Percentiles rank a stretch among this genome's conserved stretches.
These are phyloP conservation scores for Epicauta chinensis DNA, from an alignment of 1,140 invertebrate genomes.

Conservation along the genomic window DNA sequence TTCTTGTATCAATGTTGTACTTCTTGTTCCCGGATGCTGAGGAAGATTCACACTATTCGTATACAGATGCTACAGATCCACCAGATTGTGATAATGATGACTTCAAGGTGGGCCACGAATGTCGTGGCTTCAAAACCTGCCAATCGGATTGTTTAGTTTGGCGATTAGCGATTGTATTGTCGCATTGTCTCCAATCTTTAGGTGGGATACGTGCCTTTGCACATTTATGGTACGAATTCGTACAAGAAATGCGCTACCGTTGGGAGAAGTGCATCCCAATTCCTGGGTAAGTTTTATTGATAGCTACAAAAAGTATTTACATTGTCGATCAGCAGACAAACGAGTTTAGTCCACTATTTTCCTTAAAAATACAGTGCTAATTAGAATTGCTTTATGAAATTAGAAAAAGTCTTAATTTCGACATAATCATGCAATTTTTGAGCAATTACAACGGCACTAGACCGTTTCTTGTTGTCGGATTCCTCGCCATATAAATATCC, in stretches of 20 bases:
- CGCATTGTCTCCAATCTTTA: constrained; percentile 68
- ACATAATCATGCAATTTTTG: neutral
- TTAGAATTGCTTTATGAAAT: too few relatives aligned
- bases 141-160: constrained; percentile 73
- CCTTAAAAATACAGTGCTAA: too few relatives aligned
- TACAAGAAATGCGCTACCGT: constrained; percentile 80
- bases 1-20: constrained; percentile 71
- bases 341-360: too few relatives aligned
- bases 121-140: constrained; percentile 65
- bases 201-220: constrained; percentile 75
- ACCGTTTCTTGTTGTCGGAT: constrained; percentile 77
- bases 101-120: constrained; percentile 14
- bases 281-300: constrained; percentile 71
- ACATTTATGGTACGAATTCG: constrained; percentile 89
- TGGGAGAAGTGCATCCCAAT: constrained; percentile 79
- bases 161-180: constrained; percentile 73
- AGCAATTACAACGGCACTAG: constrained; percentile 60
- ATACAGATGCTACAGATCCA: constrained; percentile 27
- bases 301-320: neutral
- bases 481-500: constrained; percentile 90
- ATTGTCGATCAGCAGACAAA: too few relatives aligned
- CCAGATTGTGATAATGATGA: neutral
- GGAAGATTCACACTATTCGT: constrained; percentile 46
- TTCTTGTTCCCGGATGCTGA: constrained; percentile 88
- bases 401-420: too few relatives aligned